These are phyloP conservation scores for Cyrtorhinus lividipennis DNA, from an alignment of 1,140 invertebrate species.

Conservation along the genomic window DNA sequence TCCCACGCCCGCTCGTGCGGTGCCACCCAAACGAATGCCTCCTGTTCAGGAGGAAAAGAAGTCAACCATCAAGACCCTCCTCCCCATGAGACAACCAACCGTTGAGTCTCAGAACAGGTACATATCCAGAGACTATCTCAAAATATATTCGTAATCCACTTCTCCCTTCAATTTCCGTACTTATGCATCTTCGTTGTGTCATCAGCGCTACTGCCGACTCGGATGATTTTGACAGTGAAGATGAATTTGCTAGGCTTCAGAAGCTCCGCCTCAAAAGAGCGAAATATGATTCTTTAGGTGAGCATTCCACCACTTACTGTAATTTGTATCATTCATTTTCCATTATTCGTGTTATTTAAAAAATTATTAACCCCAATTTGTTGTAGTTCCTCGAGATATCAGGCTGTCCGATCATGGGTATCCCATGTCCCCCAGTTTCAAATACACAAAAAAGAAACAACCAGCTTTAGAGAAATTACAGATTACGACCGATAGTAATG, in stretches of 20 bases:
- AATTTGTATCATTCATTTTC: constrained; percentile 1
- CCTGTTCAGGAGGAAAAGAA: constrained; percentile 10
- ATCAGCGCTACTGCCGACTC: constrained; percentile 3
- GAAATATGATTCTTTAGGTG: neutral
- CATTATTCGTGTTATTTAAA: neutral
- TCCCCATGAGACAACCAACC: constrained; percentile 32
- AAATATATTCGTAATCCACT: neutral
- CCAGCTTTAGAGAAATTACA: constrained; percentile 21
- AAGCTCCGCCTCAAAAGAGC: constrained; percentile 10
- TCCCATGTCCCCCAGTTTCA: constrained; percentile 4
- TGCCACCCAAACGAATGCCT: neutral
- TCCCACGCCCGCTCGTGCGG: too few species aligned
- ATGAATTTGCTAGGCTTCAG: constrained; percentile 10
- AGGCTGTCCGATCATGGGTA: constrained; percentile 6
- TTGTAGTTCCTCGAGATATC: neutral
- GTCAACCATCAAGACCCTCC: constrained; percentile 35
- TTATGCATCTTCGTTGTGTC: too few species aligned
- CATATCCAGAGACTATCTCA: neutral
- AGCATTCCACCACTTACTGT: neutral
- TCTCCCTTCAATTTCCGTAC: too few species aligned
- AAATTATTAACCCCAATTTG: constrained; percentile 1
- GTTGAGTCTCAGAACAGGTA: constrained; percentile 7
- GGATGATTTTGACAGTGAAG: constrained; percentile 17
- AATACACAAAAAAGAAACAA: constrained; percentile 16
- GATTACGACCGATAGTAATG: constrained; percentile 23